Base-by-base conservation (phyloP, 35 echinoderm and acorn worm species). In the Heliocidaris erythrogramma region DNA sequence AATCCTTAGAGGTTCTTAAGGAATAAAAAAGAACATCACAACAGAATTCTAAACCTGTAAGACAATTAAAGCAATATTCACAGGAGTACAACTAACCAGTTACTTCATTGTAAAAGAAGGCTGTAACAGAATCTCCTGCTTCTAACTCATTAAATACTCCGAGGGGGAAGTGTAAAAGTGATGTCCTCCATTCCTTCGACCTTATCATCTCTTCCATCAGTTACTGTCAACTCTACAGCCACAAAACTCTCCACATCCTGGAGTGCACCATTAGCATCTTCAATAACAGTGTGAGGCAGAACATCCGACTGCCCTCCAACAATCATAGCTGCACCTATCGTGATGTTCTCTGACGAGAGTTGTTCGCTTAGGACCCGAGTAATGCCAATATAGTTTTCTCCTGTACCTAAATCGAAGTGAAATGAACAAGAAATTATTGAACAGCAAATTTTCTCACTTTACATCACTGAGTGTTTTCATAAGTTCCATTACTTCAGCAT, bases 71-170 rank as follows among this genome's bases (percentile, higher is more conserved):
- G 35, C 35, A 42, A 42, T 42, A 42, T 47, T 32, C 11, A 89
- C 29, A n/a, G 5, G 2, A 89, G 31, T 42, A 27, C 14, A 16
- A 89, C 87, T 48, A 13, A 89, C 87, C 87, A 47, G 87, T 47
- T 32, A 14, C 16, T 89, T 89, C 87, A 89, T 89, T 89, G 87
- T 89, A 89, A 12, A 47, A 89, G 47, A 47, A 89, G 30, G 87
- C 87, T 32, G 12, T 27, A 0, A 89, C 13, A 14, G 31, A 48
- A 13, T 89, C 87, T 89, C 87, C 87, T 13, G 87, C 47, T 14
- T 27, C 47, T 32, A 89, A 42, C 5, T 89, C 87, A 18, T 89
- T 30, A 89, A 48, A 89, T 4, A 13, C 14, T 17, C 87, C 87
- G 3, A 89, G 87, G 6, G 6, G 87, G 87, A 31, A 89, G 87